These are phyloP conservation scores for Rhizoglyphus robini DNA, from an alignment of 1,140 invertebrate species.

Conservation along the genomic window DNA sequence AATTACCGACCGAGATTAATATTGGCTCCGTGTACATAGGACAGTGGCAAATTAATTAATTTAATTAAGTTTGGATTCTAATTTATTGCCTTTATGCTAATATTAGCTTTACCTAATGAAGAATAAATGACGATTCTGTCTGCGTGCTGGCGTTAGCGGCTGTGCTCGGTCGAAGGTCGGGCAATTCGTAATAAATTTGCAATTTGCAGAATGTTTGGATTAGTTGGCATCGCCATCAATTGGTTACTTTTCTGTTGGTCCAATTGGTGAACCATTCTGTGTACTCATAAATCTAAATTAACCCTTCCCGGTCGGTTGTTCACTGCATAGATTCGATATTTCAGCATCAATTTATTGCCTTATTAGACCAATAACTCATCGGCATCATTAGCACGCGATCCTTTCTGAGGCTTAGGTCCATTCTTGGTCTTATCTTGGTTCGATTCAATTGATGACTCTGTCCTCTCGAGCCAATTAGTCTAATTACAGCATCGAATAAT, in stretches of 20 bases:
- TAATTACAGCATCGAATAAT: too few species aligned
- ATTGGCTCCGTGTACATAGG: neutral
- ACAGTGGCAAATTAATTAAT: constrained; percentile 3
- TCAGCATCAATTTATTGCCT: constrained; percentile 1
- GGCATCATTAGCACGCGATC: neutral
- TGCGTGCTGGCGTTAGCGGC: neutral
- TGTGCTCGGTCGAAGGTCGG: neutral
- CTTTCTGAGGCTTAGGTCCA: neutral
- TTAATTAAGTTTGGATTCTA: constrained; percentile 2
- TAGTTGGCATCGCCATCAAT: neutral
- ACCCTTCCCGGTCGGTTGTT: too few species aligned
- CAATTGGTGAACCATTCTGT: neutral
- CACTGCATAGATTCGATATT: too few species aligned
- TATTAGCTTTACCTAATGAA: constrained; percentile 11
- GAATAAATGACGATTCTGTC: constrained; percentile 8
- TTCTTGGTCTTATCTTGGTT: neutral
- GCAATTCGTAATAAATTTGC: too few species aligned
- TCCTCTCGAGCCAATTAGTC: too few species aligned
- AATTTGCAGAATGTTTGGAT: neutral
- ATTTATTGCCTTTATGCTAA: constrained; percentile 12
- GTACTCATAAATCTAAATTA: constrained; percentile 6
- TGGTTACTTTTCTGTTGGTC: too few species aligned
- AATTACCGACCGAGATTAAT: constrained; percentile 8
- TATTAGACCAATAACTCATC: neutral
- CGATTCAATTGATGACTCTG: neutral